These are phyloP conservation scores for Cantharis rustica DNA, from an alignment of 2,888 invertebrate species.

Conservation along the genomic window DNA sequence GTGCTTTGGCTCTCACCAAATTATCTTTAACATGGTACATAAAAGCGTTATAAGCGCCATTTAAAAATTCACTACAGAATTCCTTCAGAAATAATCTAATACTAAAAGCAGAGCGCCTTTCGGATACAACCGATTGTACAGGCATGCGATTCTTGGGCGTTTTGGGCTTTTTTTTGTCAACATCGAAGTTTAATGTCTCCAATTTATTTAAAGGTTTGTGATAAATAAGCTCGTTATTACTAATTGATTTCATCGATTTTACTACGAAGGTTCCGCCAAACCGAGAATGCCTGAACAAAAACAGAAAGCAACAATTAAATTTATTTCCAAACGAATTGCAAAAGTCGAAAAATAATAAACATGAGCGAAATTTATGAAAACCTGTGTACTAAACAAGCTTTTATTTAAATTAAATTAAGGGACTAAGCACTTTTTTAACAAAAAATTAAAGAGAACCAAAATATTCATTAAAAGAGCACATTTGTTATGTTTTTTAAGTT, in stretches of 20 bases:
- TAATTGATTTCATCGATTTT: conserved; percentile 91
- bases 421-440: background rate
- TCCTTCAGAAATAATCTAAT: conserved; percentile 90
- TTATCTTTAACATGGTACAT: conserved; percentile 87
- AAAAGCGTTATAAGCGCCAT: conserved; percentile 89
- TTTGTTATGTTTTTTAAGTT: background rate
- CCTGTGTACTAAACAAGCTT: background rate
- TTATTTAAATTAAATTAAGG: background rate
- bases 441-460: background rate
- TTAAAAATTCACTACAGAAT: conserved; percentile 91
- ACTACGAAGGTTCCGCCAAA: conserved; percentile 94
- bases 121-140: conserved; percentile 66
- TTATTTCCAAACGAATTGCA: background rate
- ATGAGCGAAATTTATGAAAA: background rate
- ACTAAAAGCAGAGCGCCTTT: conserved; percentile 85
- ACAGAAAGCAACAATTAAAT: background rate
- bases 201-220: conserved; percentile 84
- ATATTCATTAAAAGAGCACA: background rate
- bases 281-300: conserved; percentile 75
- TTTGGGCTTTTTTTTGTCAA: conserved; percentile 69
- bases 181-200: conserved; percentile 77
- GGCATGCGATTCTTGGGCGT: conserved; percentile 79
- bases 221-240: conserved; percentile 83
- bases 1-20: conserved; percentile 69
- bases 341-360: background rate